Conservation (phyloP, 37 sponge, comb jelly and placozoan species). For the Beroe forskalii region DNA sequence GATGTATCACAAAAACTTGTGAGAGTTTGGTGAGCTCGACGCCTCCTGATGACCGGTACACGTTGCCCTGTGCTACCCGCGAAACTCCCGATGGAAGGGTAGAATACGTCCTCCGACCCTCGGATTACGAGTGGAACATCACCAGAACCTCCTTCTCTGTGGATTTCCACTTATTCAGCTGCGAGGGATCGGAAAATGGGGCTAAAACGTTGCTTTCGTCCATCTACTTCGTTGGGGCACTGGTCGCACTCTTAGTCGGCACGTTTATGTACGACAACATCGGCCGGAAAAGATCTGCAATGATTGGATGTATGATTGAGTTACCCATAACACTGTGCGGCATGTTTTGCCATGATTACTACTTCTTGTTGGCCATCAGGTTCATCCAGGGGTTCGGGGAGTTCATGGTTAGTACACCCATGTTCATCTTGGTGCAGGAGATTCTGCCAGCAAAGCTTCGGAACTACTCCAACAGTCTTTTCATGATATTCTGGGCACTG, state of each 20-base stretch:
- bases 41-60: too few relatives aligned
- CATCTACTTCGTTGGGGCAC: slow-evolving; percentile 44
- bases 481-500: not conserved
- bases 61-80: not conserved
- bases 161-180: slow-evolving; percentile 1
- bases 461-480: not conserved
- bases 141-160: not conserved
- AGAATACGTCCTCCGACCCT: not conserved
- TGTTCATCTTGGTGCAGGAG: slow-evolving; percentile 16
- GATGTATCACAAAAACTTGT: too few relatives aligned
- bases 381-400: slow-evolving; percentile 39
- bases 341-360: slow-evolving; percentile 15
- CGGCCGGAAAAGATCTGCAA: slow-evolving; percentile 39
- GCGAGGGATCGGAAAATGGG: not conserved
- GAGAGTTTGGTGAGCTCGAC: too few relatives aligned
- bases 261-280: not conserved
- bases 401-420: not conserved
- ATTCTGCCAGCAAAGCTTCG: slow-evolving; percentile 14
- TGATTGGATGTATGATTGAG: not conserved
- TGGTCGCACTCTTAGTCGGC: not conserved
- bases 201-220: slow-evolving; percentile 26
- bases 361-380: slow-evolving; percentile 59
- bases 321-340: not conserved
- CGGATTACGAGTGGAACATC: not conserved
- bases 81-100: not conserved